phyloP scores from a whole-genome alignment of 35 echinoderm and acorn worm species.

The Anneissia japonica region DNA sequence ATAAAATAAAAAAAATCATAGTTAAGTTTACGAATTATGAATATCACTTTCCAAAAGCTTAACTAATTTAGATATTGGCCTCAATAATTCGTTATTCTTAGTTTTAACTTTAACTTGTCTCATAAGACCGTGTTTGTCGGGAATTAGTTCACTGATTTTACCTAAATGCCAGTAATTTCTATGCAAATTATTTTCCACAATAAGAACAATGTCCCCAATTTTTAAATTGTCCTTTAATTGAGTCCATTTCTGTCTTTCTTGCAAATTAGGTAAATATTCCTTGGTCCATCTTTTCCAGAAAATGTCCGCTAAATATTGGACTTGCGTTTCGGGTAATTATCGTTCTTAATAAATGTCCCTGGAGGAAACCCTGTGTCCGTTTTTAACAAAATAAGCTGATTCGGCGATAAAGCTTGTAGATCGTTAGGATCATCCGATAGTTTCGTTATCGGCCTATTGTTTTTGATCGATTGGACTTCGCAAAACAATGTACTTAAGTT shows the following conservation, averaged over 20 bases:
- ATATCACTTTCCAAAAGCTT: not conserved
- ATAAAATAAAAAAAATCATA: too few species aligned
- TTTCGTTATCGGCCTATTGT: constrained; percentile 19
- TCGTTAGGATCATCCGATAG: constrained; percentile 31
- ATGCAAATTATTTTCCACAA: constrained; percentile 22
- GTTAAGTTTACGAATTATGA: too few species aligned
- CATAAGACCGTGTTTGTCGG: constrained; percentile 33
- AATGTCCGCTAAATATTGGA: constrained; percentile 20
- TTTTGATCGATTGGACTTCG: constrained; percentile 22
- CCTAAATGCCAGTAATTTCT: constrained; percentile 53
- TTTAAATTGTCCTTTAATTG: constrained; percentile 6
- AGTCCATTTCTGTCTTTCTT: constrained; percentile 45
- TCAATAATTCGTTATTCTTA: not conserved
- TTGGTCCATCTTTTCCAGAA: constrained; percentile 56
- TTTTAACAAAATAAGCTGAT: constrained; percentile 23
- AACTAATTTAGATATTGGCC: not conserved
- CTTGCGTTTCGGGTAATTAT: constrained; percentile 8
- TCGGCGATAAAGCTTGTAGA: constrained; percentile 19
- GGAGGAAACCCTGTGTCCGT: not conserved
- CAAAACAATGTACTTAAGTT: constrained; percentile 27
- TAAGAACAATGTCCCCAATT: constrained; percentile 44
- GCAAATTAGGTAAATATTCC: constrained; percentile 57
- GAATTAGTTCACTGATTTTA: constrained; percentile 25
- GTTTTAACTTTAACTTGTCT: constrained; percentile 7
- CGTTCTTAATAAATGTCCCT: not conserved